Conservation (phyloP, 2,797 vertebrate species). For the Esox lucius region DNA sequence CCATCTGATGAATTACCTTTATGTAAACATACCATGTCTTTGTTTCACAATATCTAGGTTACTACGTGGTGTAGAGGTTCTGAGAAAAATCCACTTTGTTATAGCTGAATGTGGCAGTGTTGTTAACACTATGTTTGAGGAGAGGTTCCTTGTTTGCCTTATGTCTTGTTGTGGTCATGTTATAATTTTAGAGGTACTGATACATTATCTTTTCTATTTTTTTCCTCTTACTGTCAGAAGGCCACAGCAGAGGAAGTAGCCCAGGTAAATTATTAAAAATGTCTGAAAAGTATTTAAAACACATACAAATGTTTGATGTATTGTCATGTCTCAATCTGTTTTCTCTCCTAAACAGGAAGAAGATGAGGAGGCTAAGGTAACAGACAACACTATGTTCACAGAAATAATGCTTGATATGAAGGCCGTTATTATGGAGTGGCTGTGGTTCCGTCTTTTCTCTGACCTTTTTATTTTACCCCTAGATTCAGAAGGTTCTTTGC, state of each 20-base stretch:
- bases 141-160: neutral
- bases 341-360: conserved; percentile 45
- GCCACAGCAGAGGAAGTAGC: conserved; percentile 59
- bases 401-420: conserved; percentile 2
- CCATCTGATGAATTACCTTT: no score
- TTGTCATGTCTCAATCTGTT: conserved; percentile 6
- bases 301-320: neutral
- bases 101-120: conserved; percentile 18
- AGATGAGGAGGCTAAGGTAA: conserved; percentile 58
- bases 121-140: neutral
- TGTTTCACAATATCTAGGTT: conserved; percentile 7
- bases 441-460: no score
- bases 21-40: neutral
- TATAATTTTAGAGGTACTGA: conserved; percentile 33
- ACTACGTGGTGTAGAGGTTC: conserved; percentile 16
- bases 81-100: conserved; percentile 8
- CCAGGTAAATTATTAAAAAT: conserved; percentile 58
- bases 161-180: neutral
- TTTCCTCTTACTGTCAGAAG: conserved; percentile 48
- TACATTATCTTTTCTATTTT: conserved; percentile 21
- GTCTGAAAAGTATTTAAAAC: neutral
- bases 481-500: neutral
- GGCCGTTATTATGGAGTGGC: neutral
- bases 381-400: conserved; percentile 2
- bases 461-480: neutral